phyloP scores from a whole-genome alignment of 1,140 invertebrate species.

The Lineus longissimus region DNA sequence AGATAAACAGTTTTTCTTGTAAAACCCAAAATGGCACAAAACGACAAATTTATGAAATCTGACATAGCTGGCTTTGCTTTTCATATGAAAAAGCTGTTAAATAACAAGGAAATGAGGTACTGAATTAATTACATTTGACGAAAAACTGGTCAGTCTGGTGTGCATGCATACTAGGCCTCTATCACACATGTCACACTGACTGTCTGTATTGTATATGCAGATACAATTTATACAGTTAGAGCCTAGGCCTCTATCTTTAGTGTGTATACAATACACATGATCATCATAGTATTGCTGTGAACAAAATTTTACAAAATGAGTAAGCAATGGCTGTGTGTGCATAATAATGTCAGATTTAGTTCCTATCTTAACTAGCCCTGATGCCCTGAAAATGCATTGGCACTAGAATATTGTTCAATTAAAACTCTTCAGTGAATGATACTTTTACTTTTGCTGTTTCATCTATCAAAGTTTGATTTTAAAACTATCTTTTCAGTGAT shows the following conservation, averaged over 20 bases:
- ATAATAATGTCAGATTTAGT: too few relatives aligned
- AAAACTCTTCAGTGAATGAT: too few relatives aligned
- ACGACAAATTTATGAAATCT: conserved; percentile 36
- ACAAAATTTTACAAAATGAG: too few relatives aligned
- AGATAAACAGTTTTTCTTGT: background rate
- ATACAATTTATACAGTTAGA: too few relatives aligned
- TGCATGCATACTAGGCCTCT: conserved; percentile 78
- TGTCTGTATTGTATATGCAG: too few relatives aligned
- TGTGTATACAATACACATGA: too few relatives aligned
- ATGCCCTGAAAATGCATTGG: background rate
- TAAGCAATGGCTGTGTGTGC: too few relatives aligned
- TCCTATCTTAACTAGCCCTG: too few relatives aligned
- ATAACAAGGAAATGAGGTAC: conserved; percentile 48
- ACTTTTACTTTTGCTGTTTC: background rate
- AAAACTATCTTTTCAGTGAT: conserved; percentile 62
- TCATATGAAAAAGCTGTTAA: conserved; percentile 48
- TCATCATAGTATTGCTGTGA: too few relatives aligned
- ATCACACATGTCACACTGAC: conserved; percentile 37
- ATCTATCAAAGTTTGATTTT: background rate
- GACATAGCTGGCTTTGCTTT: conserved; percentile 53
- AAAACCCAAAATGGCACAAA: conserved; percentile 18
- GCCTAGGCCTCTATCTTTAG: too few relatives aligned
- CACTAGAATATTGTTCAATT: background rate
- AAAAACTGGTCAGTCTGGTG: conserved; percentile 78
- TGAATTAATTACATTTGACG: conserved; percentile 58